These are phyloP conservation scores for Oncorhynchus kisutch DNA, from an alignment of 2,113 vertebrate species.

Conservation along the genomic window DNA sequence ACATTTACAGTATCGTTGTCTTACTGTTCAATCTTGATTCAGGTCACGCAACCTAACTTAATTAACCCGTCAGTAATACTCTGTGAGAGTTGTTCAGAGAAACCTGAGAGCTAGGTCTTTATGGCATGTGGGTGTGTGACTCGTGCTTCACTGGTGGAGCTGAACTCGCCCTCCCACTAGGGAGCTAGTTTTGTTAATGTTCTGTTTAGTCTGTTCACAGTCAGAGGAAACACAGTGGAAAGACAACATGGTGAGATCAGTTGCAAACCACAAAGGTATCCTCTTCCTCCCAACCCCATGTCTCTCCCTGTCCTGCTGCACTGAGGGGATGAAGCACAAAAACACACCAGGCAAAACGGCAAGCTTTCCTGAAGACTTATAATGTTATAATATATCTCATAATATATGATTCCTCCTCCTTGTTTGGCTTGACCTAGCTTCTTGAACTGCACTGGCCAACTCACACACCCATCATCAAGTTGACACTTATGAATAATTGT, in stretches of 20 bases:
- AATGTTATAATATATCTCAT: background rate
- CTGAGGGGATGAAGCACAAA: constrained; percentile 21
- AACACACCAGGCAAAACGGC: background rate
- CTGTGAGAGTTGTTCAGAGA: constrained; percentile 12
- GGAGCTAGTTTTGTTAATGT: background rate
- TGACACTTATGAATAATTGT: background rate
- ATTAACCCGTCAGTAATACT: background rate
- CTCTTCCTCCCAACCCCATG: constrained; percentile 33
- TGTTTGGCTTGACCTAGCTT: background rate
- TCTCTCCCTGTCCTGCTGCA: constrained; percentile 14
- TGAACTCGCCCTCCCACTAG: constrained; percentile 34
- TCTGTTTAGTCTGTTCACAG: constrained; percentile 20
- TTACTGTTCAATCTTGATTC: no score
- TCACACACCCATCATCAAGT: background rate
- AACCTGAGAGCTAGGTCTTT: constrained; percentile 33
- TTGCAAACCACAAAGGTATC: constrained; percentile 46
- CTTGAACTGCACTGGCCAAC: no score
- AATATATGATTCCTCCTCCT: background rate
- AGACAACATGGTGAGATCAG: constrained; percentile 36
- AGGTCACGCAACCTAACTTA: background rate
- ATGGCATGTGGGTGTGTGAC: constrained; percentile 37
- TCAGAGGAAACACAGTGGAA: constrained; percentile 7
- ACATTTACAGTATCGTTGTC: no score
- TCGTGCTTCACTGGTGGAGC: constrained; percentile 41
- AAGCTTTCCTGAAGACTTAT: background rate